phyloP scores from a whole-genome alignment of 2,113 vertebrate species.

The Cynoglossus semilaevis region DNA sequence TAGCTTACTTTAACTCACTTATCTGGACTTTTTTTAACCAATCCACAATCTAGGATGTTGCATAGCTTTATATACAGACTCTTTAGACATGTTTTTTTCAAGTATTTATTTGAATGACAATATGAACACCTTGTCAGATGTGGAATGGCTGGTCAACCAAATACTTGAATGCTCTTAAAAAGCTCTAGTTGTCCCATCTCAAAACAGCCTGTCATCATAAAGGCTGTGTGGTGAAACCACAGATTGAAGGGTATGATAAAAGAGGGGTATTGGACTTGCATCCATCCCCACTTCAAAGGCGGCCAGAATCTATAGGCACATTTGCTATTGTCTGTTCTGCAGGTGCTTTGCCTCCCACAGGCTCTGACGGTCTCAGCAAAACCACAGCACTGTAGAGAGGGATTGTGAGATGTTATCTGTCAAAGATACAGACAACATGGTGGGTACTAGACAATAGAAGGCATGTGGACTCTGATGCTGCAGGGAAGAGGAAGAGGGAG shows the following conservation, averaged over 20 bases:
- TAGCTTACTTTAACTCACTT: too few species aligned
- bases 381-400: constrained; percentile 29
- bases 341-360: constrained; percentile 70
- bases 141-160: constrained; percentile 50
- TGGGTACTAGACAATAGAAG: constrained; percentile 55
- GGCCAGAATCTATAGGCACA: constrained; percentile 49
- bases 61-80: too few species aligned
- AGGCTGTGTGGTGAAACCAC: constrained; percentile 58
- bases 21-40: too few species aligned
- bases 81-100: too few species aligned
- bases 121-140: constrained; percentile 46
- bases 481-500: background rate
- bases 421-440: constrained; percentile 47
- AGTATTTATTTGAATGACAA: constrained; percentile 11
- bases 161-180: constrained; percentile 56
- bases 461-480: constrained; percentile 44
- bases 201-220: constrained; percentile 57
- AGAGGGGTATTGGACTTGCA: constrained; percentile 48
- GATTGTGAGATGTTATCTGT: constrained; percentile 68
- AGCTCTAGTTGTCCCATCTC: constrained; percentile 38
- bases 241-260: constrained; percentile 48
- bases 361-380: constrained; percentile 41
- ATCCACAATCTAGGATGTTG: too few species aligned
- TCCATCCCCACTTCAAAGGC: constrained; percentile 75
- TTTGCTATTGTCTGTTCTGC: constrained; percentile 62